phyloP scores from a whole-genome alignment of 2,113 vertebrate species.

The Rana temporaria region DNA sequence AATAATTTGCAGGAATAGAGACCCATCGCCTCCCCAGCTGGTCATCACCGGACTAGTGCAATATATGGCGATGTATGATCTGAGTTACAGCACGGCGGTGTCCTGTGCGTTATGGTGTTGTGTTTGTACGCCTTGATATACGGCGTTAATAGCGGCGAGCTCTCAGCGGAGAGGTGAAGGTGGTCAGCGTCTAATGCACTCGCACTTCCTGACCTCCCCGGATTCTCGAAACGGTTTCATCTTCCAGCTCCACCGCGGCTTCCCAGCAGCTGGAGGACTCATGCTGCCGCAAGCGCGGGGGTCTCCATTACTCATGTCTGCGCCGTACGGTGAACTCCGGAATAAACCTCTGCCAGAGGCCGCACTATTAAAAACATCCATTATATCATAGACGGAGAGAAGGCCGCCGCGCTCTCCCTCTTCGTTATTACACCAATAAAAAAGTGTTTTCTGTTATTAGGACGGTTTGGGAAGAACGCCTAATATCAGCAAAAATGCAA shows the following conservation, averaged over 20 bases:
- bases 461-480: constrained; percentile 59
- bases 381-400: constrained; percentile 65
- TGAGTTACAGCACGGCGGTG: background rate
- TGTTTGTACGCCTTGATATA: background rate
- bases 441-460: constrained; percentile 60
- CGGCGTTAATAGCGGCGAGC: constrained; percentile 3
- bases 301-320: constrained; percentile 35
- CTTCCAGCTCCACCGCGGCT: background rate
- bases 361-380: constrained; percentile 66
- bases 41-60: too few relatives aligned
- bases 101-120: background rate
- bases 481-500: constrained; percentile 55
- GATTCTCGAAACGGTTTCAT: background rate
- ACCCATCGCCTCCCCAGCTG: too few relatives aligned
- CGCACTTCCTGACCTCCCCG: background rate
- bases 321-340: constrained; percentile 43
- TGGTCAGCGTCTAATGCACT: background rate
- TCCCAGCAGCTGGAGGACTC: background rate
- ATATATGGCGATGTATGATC: background rate
- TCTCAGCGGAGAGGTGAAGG: background rate
- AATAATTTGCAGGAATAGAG: too few relatives aligned
- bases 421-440: constrained; percentile 64
- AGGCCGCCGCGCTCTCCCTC: constrained; percentile 56
- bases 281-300: background rate
- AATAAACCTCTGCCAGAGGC: constrained; percentile 58